These are phyloP conservation scores for Tachystola acroxantha DNA, from an alignment of 2,888 invertebrate genomes.

Conservation along the genomic window DNA sequence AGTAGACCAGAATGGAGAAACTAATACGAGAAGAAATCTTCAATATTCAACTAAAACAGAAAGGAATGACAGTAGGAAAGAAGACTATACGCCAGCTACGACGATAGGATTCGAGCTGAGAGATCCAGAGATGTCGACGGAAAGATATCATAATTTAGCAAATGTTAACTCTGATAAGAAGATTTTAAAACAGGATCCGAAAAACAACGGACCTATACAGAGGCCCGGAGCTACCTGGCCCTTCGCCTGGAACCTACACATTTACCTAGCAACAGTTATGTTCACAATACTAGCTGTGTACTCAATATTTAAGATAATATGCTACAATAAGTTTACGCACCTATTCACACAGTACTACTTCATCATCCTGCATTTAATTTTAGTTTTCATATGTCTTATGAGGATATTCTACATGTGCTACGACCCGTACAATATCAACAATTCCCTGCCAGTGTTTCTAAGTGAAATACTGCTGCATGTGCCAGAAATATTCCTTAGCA, in stretches of 20 bases:
- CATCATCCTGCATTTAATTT: conserved; percentile 88
- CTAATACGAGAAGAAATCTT: conserved; percentile 69
- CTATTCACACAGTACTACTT: conserved; percentile 93
- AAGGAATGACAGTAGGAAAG: conserved; percentile 52
- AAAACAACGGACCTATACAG: conserved; percentile 56
- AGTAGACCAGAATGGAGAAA: conserved; percentile 70
- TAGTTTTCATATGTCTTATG: conserved; percentile 89
- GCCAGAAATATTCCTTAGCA: conserved; percentile 91
- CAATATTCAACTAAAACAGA: conserved; percentile 67
- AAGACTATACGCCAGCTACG: conserved; percentile 62
- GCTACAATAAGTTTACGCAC: conserved; percentile 91
- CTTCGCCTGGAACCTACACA: conserved; percentile 94
- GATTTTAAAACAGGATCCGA: conserved; percentile 57
- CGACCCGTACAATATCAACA: conserved; percentile 94
- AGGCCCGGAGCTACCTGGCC: conserved; percentile 83
- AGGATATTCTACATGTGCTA: conserved; percentile 93
- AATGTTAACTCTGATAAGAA: conserved; percentile 78
- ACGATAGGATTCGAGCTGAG: conserved; percentile 67
- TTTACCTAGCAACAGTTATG: conserved; percentile 90
- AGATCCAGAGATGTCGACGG: conserved; percentile 73
- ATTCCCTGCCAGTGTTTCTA: conserved; percentile 86
- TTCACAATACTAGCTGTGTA: conserved; percentile 91
- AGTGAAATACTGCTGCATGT: conserved; percentile 91
- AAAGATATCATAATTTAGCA: conserved; percentile 77
- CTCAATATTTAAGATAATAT: conserved; percentile 90